These are phyloP conservation scores for Kryptopterus vitreolus DNA, from an alignment of 2,797 vertebrate species.

Conservation along the genomic window DNA sequence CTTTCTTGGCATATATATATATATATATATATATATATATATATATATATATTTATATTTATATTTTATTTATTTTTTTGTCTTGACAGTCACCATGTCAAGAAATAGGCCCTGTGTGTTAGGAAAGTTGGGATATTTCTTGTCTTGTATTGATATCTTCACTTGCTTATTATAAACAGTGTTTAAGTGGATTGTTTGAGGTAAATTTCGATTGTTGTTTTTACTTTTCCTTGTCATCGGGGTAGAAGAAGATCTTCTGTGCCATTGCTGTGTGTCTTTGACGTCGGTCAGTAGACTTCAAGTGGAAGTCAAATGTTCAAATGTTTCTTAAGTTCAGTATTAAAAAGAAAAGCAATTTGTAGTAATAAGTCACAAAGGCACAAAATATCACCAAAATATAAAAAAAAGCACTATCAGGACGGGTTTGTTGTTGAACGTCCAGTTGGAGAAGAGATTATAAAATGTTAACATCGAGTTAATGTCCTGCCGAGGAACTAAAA, in stretches of 20 bases:
- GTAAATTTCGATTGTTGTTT: not conserved
- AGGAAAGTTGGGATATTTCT: too few relatives aligned
- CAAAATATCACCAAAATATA: not conserved
- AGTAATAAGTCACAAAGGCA: not conserved
- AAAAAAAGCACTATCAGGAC: not conserved
- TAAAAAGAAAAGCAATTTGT: too few relatives aligned
- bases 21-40: too few relatives aligned
- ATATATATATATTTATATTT: too few relatives aligned
- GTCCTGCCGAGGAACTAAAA: not conserved
- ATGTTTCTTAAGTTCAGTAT: too few relatives aligned
- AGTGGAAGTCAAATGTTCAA: too few relatives aligned
- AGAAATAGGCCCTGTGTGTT: not conserved
- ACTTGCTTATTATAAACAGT: not conserved
- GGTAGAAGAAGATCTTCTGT: not conserved
- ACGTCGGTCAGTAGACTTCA: too few relatives aligned
- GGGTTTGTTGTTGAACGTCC: not conserved
- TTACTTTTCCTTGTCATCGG: not conserved
- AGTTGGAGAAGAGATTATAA: not conserved
- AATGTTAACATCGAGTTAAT: not conserved
- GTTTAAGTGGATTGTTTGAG: not conserved
- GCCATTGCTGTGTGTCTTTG: not conserved
- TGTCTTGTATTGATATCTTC: not conserved
- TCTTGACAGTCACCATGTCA: not conserved
- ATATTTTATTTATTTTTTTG: too few relatives aligned
- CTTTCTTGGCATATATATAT: too few relatives aligned